Evolutionary conservation across 2,113 vertebrate genomes (phyloP), one percentile per base, ranked within the genome.

Genomic region (Epinephelus fuscoguttatus): DNA sequence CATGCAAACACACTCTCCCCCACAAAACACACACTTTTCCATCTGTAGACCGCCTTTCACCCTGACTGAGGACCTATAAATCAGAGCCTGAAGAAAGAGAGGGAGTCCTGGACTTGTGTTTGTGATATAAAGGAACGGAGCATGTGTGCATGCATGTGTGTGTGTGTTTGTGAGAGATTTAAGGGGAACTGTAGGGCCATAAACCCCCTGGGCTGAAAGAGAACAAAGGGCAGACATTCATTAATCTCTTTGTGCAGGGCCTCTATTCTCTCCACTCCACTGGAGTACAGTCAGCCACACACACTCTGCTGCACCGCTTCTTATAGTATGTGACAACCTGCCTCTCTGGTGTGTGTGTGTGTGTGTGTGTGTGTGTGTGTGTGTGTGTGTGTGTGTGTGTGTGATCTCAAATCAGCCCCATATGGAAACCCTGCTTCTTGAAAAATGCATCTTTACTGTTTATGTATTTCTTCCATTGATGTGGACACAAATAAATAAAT

Each of bases 191-290:
- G 40, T 75, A 85, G 84, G 76, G 69, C 83, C 74, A 81, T 85
- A 89, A 87, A 84, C 88, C 85, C 75, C 80, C 73, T 49, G 68
- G 76, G 60, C 80, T 83, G 70, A 82, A 53, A 47, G 60, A 83
- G 88, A 91, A 92, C 86, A 91, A 91, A 86, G 83, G 87, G 74
- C 84, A 86, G 76, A 80, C 80, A 85, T 88, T 85, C 86, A 91
- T 91, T 88, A 84, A 92, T 90, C 87, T 87, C 81, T 89, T 60
- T 63, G 79, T 78, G 53, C 75, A 84, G 77, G 33, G 67, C 77
- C 70, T 85, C 67, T 70, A 55, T 75, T 79, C 66, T 70, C 78
- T 81, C 15, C 69, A 72, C 62, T 85, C 57, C 12, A 57, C 37
- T 71, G 33, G 75, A 87, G 74, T 75, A 72, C 75, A 83, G 72